Percentiles rank a stretch among this genome's conserved stretches.
Evolutionary conservation across 2,797 vertebrate species (phyloP).

Genomic region (Hippocampus kuda): DNA sequence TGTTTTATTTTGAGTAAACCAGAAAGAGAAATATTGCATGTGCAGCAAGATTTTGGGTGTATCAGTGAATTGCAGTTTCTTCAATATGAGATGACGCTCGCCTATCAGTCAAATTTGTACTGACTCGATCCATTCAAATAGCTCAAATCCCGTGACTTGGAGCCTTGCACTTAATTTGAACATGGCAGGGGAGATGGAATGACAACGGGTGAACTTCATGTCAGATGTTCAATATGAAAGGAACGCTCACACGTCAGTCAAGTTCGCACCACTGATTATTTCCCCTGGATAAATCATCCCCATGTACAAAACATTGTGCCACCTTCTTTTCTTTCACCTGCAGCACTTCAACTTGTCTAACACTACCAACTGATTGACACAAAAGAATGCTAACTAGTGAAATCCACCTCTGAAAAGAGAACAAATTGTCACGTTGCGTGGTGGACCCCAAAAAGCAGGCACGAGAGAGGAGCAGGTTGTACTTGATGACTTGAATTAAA

Average conservation of each 20-base stretch:
- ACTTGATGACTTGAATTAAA: too few relatives aligned
- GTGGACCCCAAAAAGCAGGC: too few relatives aligned
- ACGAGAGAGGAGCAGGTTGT: too few relatives aligned
- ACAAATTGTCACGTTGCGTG: too few relatives aligned
- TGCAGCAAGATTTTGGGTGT: too few relatives aligned
- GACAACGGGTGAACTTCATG: neutral
- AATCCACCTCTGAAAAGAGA: conserved; percentile 1
- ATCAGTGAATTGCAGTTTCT: neutral
- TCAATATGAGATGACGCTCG: neutral
- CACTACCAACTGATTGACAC: neutral
- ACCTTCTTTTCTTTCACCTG: neutral
- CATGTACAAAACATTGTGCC: neutral
- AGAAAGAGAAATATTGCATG: too few relatives aligned
- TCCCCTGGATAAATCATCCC: neutral
- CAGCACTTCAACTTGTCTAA: neutral
- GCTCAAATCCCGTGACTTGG: neutral
- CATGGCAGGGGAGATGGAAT: neutral
- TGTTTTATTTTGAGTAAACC: too few relatives aligned
- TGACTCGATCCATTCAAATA: neutral
- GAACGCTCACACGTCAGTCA: neutral
- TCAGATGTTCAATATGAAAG: neutral
- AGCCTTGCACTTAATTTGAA: neutral
- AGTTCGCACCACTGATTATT: neutral
- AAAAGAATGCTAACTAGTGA: neutral
- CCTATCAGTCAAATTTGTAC: neutral